These are phyloP conservation scores for Pangasius mekongensis DNA, from an alignment of 2,797 vertebrate species.

Conservation along the genomic window DNA sequence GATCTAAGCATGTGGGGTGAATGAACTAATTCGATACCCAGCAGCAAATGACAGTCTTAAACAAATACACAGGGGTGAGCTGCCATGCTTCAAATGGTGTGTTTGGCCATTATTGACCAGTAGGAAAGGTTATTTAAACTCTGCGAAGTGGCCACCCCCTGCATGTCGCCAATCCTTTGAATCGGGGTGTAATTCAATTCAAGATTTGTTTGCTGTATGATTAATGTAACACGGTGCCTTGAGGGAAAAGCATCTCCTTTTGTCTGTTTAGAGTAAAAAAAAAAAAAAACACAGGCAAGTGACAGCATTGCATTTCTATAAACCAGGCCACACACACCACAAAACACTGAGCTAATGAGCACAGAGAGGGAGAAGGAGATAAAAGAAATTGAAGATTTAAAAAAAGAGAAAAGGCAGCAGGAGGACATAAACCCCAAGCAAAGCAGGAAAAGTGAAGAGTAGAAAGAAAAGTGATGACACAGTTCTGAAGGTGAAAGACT, in stretches of 20 bases:
- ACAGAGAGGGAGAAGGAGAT: not conserved
- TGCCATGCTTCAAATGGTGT: slow-evolving; percentile 25
- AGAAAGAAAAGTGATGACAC: not conserved
- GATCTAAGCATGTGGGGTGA: slow-evolving; percentile 23
- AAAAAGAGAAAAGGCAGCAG: slow-evolving; percentile 1
- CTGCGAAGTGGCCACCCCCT: slow-evolving; percentile 16
- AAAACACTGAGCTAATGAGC: slow-evolving; percentile 17
- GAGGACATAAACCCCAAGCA: not conserved
- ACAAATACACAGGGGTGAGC: slow-evolving; percentile 34
- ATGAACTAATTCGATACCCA: slow-evolving; percentile 31
- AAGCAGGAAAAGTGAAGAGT: not conserved
- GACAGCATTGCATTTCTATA: slow-evolving; percentile 15
- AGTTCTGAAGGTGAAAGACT: slow-evolving; percentile 14
- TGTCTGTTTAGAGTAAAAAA: not conserved
- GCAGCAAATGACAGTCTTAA: slow-evolving; percentile 40
- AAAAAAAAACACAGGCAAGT: not conserved
- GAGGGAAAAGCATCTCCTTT: not conserved
- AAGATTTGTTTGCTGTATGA: slow-evolving; percentile 28
- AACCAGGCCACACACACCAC: slow-evolving; percentile 25
- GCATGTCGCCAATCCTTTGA: not conserved
- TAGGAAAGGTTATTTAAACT: slow-evolving; percentile 43
- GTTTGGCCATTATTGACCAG: slow-evolving; percentile 31
- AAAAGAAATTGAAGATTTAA: not conserved
- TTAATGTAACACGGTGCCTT: slow-evolving; percentile 7
- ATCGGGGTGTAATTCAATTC: not conserved